Evolutionary conservation across 2,797 vertebrate genomes (phyloP), one percentile per base, ranked within the genome.

Genomic region (Aplochiton taeniatus): DNA sequence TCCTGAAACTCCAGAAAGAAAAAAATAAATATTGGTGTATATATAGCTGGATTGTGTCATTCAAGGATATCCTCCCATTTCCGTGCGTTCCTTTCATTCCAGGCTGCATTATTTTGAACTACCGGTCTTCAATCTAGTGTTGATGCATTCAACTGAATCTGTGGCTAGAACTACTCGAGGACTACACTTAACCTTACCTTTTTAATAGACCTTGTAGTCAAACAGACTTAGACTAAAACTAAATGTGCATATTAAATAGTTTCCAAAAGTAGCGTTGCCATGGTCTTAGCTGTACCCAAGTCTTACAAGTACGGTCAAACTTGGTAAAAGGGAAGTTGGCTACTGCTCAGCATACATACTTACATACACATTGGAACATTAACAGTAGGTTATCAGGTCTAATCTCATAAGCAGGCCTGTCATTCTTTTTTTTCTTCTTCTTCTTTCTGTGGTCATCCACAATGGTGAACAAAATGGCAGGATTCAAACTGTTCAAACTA

Each of bases 61-160:
- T 53, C 48, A 56, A 71, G 72, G 75, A 74, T 72, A 76, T 83
- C 78, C 75, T 80, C 74, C 61, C 61, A 60, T n/a, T 45, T 47
- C n/a, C 52, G n/a, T 20, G 18, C 12, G 42, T 44, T 69, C 43
- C 53, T 65, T 58, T 57, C 18, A 56, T 41, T 51, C 3, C 6
- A 31, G 2, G 31, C 31, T 31, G 31, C 31, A 31, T 31, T 31
- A 31, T 54, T 20, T 7, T 42, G 13, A 67, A 57, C 9, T n/a
- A 52, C 18, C 31, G 59, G 20, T 13, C 47, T 45, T 31, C 17
- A 49, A 52, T 19, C 19, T 44, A 44, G n/a, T 51, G 14, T 14
- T 14, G 13, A 16, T 19, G 16, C 9, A 19, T 31, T 11, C 11
- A n/a, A 49, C 11, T n/a, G 18, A 19, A 20, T 4, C 46, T 48